Evolutionary conservation across 2,888 invertebrate species (phyloP).

Genomic region (Ariolimax columbianus): DNA sequence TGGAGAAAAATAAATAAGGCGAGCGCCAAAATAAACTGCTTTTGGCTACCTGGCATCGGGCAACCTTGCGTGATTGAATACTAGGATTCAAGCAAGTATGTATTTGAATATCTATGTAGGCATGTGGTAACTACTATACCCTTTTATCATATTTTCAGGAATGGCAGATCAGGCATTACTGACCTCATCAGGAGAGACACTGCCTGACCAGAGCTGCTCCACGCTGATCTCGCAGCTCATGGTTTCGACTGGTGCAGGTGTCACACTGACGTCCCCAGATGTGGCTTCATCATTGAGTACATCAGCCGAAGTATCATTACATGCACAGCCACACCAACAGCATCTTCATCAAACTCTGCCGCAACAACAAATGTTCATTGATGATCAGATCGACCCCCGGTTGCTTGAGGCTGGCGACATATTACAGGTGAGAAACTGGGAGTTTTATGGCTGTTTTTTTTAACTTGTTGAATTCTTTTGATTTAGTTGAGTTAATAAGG

Average conservation of each 20-base stretch:
- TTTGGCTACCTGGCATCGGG: too few species aligned
- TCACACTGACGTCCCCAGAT: constrained; percentile 20
- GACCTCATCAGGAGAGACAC: constrained; percentile 28
- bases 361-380: constrained; percentile 18
- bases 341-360: background rate
- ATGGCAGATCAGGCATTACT: constrained; percentile 40
- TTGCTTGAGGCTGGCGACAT: constrained; percentile 24
- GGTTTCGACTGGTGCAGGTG: constrained; percentile 26
- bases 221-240: constrained; percentile 54
- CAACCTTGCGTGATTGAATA: too few species aligned
- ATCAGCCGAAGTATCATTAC: background rate
- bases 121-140: too few species aligned
- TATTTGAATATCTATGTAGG: too few species aligned
- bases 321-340: constrained; percentile 14
- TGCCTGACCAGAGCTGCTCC: constrained; percentile 42
- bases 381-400: constrained; percentile 18
- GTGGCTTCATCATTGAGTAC: background rate
- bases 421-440: background rate
- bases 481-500: too few species aligned
- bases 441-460: too few species aligned
- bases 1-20: too few species aligned
- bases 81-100: too few species aligned
- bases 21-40: too few species aligned
- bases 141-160: constrained; percentile 1
- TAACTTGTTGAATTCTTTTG: too few species aligned